phyloP scores from a whole-genome alignment of 2,113 vertebrate genomes.

The Antigone vipio region DNA sequence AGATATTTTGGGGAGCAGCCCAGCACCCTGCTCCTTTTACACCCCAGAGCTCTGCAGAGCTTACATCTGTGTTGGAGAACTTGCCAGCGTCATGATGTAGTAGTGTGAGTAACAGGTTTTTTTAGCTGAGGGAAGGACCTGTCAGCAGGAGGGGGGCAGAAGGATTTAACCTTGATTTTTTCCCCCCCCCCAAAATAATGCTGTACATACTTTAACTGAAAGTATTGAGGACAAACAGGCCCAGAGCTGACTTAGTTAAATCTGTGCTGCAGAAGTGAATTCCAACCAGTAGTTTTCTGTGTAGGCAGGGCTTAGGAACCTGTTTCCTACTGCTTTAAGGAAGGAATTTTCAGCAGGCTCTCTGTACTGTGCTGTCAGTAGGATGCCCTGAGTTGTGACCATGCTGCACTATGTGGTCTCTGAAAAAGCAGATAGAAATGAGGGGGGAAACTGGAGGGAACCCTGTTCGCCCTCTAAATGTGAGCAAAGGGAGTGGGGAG shows the following conservation, averaged over 20 bases:
- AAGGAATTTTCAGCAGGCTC: not conserved
- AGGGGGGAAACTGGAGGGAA: not conserved
- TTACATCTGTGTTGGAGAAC: not conserved
- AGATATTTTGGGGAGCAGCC: not conserved
- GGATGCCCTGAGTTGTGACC: not conserved
- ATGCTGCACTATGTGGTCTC: not conserved
- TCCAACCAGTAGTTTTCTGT: not conserved
- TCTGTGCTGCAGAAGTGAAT: not conserved
- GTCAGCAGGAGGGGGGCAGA: not conserved
- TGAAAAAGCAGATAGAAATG: not conserved
- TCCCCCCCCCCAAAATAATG: not conserved
- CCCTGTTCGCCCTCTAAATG: fast-evolving
- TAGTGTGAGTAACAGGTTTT: not conserved
- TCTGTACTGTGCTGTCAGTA: not conserved
- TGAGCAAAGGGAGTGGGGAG: not conserved
- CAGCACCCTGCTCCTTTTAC: not conserved
- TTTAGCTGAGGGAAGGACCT: not conserved
- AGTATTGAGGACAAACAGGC: not conserved
- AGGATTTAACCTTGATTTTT: not conserved
- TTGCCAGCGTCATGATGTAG: not conserved
- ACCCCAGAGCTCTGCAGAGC: not conserved
- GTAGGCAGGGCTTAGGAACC: not conserved
- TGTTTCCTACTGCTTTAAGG: not conserved
- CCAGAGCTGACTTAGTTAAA: not conserved
- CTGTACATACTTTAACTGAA: not conserved